phyloP scores from a whole-genome alignment of 2,888 invertebrate genomes.

The Synanthedon andrenaeformis region DNA sequence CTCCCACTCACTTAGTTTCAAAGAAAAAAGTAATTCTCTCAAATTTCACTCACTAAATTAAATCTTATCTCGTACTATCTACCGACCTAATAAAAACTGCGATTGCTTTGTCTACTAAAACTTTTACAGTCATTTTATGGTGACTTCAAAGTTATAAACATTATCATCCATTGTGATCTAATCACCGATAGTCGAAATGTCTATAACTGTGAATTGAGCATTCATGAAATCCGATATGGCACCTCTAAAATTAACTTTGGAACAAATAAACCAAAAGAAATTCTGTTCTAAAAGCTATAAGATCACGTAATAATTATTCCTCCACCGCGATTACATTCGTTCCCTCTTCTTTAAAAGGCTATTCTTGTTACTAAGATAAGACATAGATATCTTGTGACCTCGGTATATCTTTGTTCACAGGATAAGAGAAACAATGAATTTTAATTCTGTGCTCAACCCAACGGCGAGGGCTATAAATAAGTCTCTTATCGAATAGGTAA shows the following conservation, averaged over 20 bases:
- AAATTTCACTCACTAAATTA: neutral
- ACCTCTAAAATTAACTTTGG: slow-evolving; percentile 22
- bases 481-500: slow-evolving; percentile 64
- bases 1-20: no score
- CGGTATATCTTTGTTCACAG: slow-evolving; percentile 49
- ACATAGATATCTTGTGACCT: slow-evolving; percentile 59
- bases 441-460: slow-evolving; percentile 48
- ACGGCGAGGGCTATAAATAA: slow-evolving; percentile 50
- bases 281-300: slow-evolving; percentile 25
- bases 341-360: slow-evolving; percentile 56
- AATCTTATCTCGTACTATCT: neutral
- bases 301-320: slow-evolving; percentile 48
- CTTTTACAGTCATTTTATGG: slow-evolving; percentile 30
- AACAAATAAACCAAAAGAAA: slow-evolving; percentile 31
- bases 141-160: slow-evolving; percentile 33
- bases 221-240: slow-evolving; percentile 37
- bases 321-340: slow-evolving; percentile 33
- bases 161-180: slow-evolving; percentile 35
- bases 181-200: slow-evolving; percentile 23
- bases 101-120: slow-evolving; percentile 10
- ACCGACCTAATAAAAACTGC: neutral
- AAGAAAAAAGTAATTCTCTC: no score
- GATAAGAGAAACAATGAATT: slow-evolving; percentile 69
- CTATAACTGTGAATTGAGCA: slow-evolving; percentile 19
- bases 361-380: slow-evolving; percentile 64